Percentiles rank a stretch among this genome's conserved stretches.
phyloP scores from a whole-genome alignment of 2,888 invertebrate genomes.

The Chrysina gloriosa region DNA sequence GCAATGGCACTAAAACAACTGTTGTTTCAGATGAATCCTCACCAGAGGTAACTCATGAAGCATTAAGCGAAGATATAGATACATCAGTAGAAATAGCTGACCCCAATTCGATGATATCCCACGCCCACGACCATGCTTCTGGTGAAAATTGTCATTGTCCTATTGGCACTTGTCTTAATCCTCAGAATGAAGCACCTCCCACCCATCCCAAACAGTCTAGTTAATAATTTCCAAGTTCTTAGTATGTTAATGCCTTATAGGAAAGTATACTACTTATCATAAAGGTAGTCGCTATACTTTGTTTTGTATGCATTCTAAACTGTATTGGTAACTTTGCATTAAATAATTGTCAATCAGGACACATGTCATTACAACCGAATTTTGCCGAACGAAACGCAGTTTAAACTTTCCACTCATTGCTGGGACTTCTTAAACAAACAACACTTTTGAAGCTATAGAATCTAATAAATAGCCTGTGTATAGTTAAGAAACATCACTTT shows the following conservation, averaged over 20 bases:
- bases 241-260: background rate
- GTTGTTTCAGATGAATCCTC: slow-evolving; percentile 26
- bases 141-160: slow-evolving; percentile 55
- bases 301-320: too few relatives aligned
- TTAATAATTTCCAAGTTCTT: background rate
- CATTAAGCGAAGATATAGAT: slow-evolving; percentile 30
- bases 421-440: too few relatives aligned
- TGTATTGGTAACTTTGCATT: too few relatives aligned
- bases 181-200: slow-evolving; percentile 47
- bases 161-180: slow-evolving; percentile 54
- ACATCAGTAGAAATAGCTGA: slow-evolving; percentile 10
- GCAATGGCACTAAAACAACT: slow-evolving; percentile 36
- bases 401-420: too few relatives aligned
- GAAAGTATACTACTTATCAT: too few relatives aligned
- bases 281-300: too few relatives aligned
- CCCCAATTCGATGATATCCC: slow-evolving; percentile 44
- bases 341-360: too few relatives aligned
- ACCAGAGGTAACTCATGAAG: slow-evolving; percentile 17
- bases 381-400: too few relatives aligned
- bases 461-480: too few relatives aligned
- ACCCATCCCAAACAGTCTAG: background rate
- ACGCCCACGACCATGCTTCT: slow-evolving; percentile 47
- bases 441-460: too few relatives aligned
- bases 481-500: too few relatives aligned
- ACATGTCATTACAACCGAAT: too few relatives aligned